These are phyloP conservation scores for Drosophila setifemur DNA, from an alignment of 1,140 invertebrate species.

Conservation along the genomic window DNA sequence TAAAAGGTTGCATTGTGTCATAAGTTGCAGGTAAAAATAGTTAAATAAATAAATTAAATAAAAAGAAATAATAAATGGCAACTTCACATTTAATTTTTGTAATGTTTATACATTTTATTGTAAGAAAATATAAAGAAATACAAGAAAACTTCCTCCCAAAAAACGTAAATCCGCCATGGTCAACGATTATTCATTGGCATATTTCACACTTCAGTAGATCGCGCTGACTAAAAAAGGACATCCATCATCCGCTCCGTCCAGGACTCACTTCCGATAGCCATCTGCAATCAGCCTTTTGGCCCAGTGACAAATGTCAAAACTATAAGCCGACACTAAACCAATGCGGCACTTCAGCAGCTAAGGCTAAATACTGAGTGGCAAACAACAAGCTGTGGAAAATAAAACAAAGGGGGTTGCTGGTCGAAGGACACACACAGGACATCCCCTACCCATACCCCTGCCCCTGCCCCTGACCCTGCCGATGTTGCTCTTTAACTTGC, in stretches of 20 bases:
- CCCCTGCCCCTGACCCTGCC: no score
- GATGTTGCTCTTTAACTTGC: conserved; percentile 69
- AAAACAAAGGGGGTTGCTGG: conserved; percentile 20
- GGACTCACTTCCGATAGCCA: conserved; percentile 43
- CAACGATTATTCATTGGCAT: conserved; percentile 27
- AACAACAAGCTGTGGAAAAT: conserved; percentile 19
- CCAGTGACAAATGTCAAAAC: conserved; percentile 64
- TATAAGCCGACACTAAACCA: conserved; percentile 79
- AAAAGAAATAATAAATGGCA: no score
- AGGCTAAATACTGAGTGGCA: conserved; percentile 41
- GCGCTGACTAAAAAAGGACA: conserved; percentile 1
- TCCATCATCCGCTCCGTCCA: conserved; percentile 28
- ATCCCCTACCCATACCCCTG: conserved; percentile 36
- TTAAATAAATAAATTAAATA: no score
- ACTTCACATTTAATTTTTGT: no score
- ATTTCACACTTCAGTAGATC: conserved; percentile 61
- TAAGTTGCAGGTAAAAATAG: no score
- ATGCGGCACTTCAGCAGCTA: conserved; percentile 61
- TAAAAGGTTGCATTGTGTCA: no score
- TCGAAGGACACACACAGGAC: conserved; percentile 13
- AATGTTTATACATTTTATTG: no score
- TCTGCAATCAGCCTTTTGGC: conserved; percentile 48
- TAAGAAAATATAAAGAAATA: no score
- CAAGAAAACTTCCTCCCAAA: no score
- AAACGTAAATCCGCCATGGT: not conserved